These are phyloP conservation scores for Epinephelus awoara DNA, from an alignment of 2,797 vertebrate species.

Conservation along the genomic window DNA sequence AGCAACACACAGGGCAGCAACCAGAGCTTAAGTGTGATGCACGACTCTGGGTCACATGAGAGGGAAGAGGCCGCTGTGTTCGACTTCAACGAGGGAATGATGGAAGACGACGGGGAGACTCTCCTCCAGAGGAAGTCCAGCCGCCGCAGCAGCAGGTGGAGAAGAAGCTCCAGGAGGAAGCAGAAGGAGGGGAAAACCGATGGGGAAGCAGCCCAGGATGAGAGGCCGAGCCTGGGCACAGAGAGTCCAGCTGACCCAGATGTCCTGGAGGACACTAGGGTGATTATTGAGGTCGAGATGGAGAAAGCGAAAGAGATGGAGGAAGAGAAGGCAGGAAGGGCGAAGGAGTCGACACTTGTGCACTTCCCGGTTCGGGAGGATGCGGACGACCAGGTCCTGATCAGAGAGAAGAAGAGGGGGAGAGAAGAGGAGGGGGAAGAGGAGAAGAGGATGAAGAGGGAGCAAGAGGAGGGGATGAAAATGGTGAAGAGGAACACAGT, in stretches of 20 bases:
- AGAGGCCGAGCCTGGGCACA: conserved; percentile 18
- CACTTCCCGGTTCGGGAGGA: conserved; percentile 77
- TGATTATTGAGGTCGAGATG: conserved; percentile 14
- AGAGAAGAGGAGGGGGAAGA: conserved; percentile 73
- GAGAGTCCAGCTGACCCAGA: conserved; percentile 2
- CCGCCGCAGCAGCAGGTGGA: conserved; percentile 83
- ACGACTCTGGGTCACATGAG: conserved; percentile 15
- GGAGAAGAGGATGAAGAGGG: conserved; percentile 76
- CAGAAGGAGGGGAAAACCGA: conserved; percentile 60
- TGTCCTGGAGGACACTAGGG: conserved; percentile 6
- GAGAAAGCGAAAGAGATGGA: conserved; percentile 38
- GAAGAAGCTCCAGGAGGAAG: conserved; percentile 82
- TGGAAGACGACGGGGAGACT: conserved; percentile 81
- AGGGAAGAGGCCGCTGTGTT: conserved; percentile 55
- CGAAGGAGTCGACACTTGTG: conserved; percentile 36
- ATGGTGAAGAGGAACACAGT: conserved; percentile 78
- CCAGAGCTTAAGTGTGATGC: neutral
- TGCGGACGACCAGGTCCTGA: conserved; percentile 82
- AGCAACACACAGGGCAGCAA: neutral
- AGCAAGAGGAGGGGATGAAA: conserved; percentile 81
- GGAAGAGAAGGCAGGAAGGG: conserved; percentile 22
- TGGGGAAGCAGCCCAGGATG: conserved; percentile 18
- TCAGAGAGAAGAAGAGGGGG: conserved; percentile 76
- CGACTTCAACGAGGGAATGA: conserved; percentile 72
- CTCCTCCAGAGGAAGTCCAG: conserved; percentile 80